These are phyloP conservation scores for Carposina sasakii DNA, from an alignment of 1,140 invertebrate species.

Conservation along the genomic window DNA sequence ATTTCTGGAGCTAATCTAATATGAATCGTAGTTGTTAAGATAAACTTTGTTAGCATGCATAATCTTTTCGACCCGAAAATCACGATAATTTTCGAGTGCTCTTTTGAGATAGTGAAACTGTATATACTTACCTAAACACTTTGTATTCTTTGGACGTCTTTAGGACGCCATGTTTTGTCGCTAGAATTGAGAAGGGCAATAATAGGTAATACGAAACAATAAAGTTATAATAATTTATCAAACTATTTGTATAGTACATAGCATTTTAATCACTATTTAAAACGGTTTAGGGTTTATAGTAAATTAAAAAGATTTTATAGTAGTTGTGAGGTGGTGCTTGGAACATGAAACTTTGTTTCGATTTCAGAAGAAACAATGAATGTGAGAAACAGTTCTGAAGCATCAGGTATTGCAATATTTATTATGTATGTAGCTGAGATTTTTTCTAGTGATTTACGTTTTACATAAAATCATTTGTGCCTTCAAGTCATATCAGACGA, in stretches of 20 bases:
- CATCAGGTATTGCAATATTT: too few species aligned
- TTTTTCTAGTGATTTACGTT: constrained; percentile 24
- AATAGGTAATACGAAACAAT: constrained; percentile 65
- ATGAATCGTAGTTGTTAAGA: constrained; percentile 67
- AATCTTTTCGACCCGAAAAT: constrained; percentile 39
- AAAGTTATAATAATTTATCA: constrained; percentile 62
- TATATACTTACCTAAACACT: constrained; percentile 37
- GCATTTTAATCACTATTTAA: constrained; percentile 37
- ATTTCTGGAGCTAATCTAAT: constrained; percentile 43
- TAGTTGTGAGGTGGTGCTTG: constrained; percentile 50
- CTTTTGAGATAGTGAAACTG: constrained; percentile 29
- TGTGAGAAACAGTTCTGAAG: constrained; percentile 15
- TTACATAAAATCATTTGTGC: constrained; percentile 54
- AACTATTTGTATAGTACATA: constrained; percentile 45
- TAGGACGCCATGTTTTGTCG: constrained; percentile 19
- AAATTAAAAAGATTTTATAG: constrained; percentile 38
- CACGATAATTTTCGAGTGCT: constrained; percentile 39
- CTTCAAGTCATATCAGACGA: constrained; percentile 64
- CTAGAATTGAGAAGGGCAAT: constrained; percentile 56
- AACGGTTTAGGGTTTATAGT: constrained; percentile 47
- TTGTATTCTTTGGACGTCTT: constrained; percentile 14
- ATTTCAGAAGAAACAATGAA: constrained; percentile 12
- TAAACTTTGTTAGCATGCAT: constrained; percentile 47
- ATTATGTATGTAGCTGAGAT: constrained; percentile 13
- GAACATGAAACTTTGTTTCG: constrained; percentile 21